phyloP scores from a whole-genome alignment of 2,888 invertebrate genomes.

The Petrolisthes cinctipes region DNA sequence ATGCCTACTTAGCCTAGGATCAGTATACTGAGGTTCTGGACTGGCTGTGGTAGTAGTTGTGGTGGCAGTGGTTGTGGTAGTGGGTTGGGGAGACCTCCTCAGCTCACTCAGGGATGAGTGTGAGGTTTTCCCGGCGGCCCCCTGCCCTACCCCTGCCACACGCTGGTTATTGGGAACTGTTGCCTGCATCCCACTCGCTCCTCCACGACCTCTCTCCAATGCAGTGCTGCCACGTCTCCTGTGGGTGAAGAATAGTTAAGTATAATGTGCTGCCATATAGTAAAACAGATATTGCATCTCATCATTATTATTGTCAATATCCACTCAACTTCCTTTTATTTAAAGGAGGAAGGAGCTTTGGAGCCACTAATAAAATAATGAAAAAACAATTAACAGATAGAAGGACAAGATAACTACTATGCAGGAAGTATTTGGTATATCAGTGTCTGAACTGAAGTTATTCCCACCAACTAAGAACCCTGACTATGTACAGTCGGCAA shows the following conservation, averaged over 20 bases:
- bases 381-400: no score
- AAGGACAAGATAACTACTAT: no score
- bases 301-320: no score
- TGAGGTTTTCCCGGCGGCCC: conserved; percentile 35
- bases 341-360: no score
- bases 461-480: no score
- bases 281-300: no score
- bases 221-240: conserved; percentile 9
- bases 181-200: not conserved
- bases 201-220: not conserved
- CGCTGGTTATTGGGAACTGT: not conserved
- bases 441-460: no score
- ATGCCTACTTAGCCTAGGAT: conserved; percentile 50
- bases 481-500: no score
- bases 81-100: conserved; percentile 56
- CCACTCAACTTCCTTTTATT: no score
- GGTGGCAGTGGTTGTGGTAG: conserved; percentile 58
- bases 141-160: no score
- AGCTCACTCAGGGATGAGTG: conserved; percentile 53
- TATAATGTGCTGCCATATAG: not conserved
- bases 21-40: conserved; percentile 60
- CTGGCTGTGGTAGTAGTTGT: conserved; percentile 60
- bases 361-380: no score
- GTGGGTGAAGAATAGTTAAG: not conserved
- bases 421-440: no score